Percentiles rank a stretch among this genome's conserved stretches.
phyloP scores from a whole-genome alignment of 1,140 invertebrate genomes.

The Formica exsecta region DNA sequence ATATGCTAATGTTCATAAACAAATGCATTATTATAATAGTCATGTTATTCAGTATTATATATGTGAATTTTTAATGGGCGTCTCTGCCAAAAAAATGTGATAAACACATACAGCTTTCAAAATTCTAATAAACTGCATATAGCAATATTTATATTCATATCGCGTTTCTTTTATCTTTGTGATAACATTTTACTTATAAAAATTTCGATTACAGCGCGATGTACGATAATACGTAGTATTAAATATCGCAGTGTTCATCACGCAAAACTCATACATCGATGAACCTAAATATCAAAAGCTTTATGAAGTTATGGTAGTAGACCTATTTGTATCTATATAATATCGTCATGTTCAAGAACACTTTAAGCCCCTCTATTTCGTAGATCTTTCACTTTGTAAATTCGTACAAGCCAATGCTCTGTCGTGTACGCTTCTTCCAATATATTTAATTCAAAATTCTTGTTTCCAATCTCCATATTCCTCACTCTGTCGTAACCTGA shows the following conservation, averaged over 20 bases:
- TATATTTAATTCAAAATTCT: slow-evolving; percentile 97
- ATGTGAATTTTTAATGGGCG: background rate
- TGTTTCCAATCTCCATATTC: slow-evolving; percentile 97
- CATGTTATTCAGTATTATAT: slow-evolving; percentile 23
- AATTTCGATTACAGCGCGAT: slow-evolving; percentile 39
- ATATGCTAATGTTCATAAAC: slow-evolving; percentile 30
- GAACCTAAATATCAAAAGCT: slow-evolving; percentile 56
- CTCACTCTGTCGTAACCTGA: slow-evolving; percentile 96
- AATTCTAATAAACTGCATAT: slow-evolving; percentile 38
- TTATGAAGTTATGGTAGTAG: slow-evolving; percentile 46
- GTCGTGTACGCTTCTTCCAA: slow-evolving; percentile 98
- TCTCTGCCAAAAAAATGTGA: background rate
- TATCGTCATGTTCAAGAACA: background rate
- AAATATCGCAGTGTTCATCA: slow-evolving; percentile 22
- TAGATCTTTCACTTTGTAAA: slow-evolving; percentile 97
- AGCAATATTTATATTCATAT: slow-evolving; percentile 46
- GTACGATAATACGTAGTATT: slow-evolving; percentile 27
- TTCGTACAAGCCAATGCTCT: slow-evolving; percentile 98
- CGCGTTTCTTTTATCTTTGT: slow-evolving; percentile 42
- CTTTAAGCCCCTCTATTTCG: slow-evolving; percentile 91
- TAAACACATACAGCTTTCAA: slow-evolving; percentile 14
- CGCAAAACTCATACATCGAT: slow-evolving; percentile 41
- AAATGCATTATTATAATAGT: slow-evolving; percentile 52
- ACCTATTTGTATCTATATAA: slow-evolving; percentile 18
- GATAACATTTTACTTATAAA: slow-evolving; percentile 39